Evolutionary conservation across 2,888 invertebrate genomes (phyloP), one percentile per base, ranked within the genome.

Genomic region (Mesorhabditis sp.): DNA sequence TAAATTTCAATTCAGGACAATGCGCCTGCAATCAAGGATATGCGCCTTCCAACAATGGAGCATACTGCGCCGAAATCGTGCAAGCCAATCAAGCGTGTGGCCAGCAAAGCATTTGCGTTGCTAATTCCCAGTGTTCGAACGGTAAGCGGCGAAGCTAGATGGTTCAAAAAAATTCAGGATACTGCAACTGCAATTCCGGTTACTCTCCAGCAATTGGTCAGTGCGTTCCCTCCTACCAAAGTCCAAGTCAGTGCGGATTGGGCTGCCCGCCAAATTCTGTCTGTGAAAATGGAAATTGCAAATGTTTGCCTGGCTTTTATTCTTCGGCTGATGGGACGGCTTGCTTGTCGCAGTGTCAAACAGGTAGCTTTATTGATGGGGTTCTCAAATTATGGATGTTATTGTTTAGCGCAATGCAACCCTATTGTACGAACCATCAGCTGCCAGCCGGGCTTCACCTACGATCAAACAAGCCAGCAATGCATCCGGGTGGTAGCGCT

Each of bases 81-180:
- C 58, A 50, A 50, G 58, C n/a, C 58, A n/a, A n/a, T 10, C 58
- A 50, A 50, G 10, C 58, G n/a, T 76, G 78, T 68, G 65, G 70
- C 1, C 65, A 70, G 4, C 71, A 78, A 4, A 74, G 72, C 15
- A 67, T 74, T 50, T 78, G 78, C 45, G 70, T 73, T n/a, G 78
- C 80, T 3, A 73, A 73, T 42, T 74, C 78, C 28, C 65, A 65
- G 50, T 80, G 80, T 65, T 66, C 45, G 15, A 76, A 79, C 43
- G 80, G 71, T 13, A 66, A 71, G 45, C 7, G n/a, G 58, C n/a
- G 58, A 50, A 50, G n/a, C n/a, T 50, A 28, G 58, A 50, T 13
- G n/a, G 7, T 50, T n/a, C 10, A 50, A 50, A 50, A 10, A 50
- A 50, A 13, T 50, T n/a, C n/a, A 50, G 58, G 58, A 10, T 50